Evolutionary conservation across 1,140 invertebrate species (phyloP).

Genomic region (Ectropis grisescens): DNA sequence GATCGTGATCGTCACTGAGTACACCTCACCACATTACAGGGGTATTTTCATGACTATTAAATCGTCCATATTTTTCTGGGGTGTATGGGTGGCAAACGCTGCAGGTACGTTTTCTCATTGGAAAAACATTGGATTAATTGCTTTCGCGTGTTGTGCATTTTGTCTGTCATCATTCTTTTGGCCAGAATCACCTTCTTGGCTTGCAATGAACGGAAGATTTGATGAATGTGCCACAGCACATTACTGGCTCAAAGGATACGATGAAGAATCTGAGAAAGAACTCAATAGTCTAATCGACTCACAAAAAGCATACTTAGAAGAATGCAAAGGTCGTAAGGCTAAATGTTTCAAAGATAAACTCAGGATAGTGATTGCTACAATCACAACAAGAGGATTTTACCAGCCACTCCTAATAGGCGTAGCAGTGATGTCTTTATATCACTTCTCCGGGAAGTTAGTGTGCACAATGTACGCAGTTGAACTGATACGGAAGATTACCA

Average conservation of each 20-base stretch:
- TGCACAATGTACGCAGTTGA: slow-evolving; percentile 20
- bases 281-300: slow-evolving; percentile 7
- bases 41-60: slow-evolving; percentile 10
- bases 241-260: slow-evolving; percentile 9
- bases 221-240: slow-evolving; percentile 14
- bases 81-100: slow-evolving; percentile 10
- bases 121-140: slow-evolving; percentile 8
- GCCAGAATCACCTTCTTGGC: slow-evolving; percentile 12
- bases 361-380: slow-evolving; percentile 12
- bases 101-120: slow-evolving; percentile 13
- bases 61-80: slow-evolving; percentile 12
- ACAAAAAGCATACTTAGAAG: not conserved
- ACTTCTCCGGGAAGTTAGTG: slow-evolving; percentile 22
- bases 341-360: slow-evolving; percentile 3
- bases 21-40: slow-evolving; percentile 9
- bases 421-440: slow-evolving; percentile 9
- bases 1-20: slow-evolving; percentile 7
- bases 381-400: slow-evolving; percentile 11
- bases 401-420: slow-evolving; percentile 11
- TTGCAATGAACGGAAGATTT: slow-evolving; percentile 14
- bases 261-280: slow-evolving; percentile 9
- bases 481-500: slow-evolving; percentile 17
- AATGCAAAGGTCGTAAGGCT: not conserved
- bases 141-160: slow-evolving; percentile 3
- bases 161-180: slow-evolving; percentile 1